Evolutionary conservation across 2,113 vertebrate genomes (phyloP).

Genomic region (Burhinus oedicnemus): DNA sequence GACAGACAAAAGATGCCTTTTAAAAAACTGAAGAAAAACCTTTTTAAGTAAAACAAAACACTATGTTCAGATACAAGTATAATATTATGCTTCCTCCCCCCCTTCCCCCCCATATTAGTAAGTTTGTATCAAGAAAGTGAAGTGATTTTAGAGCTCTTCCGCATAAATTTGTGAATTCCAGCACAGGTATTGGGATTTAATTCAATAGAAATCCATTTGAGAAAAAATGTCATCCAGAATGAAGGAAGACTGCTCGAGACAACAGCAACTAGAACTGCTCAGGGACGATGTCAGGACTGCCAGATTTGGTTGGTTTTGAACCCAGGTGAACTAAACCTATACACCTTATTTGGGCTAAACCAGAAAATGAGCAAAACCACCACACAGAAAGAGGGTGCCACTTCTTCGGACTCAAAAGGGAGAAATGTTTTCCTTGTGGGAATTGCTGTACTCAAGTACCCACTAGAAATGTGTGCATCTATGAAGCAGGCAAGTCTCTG

Average conservation of each 20-base stretch:
- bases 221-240: neutral
- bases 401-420: neutral
- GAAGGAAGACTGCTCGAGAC: neutral
- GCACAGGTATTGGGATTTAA: neutral
- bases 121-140: neutral
- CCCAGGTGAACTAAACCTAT: neutral
- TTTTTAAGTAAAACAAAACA: neutral
- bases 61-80: neutral
- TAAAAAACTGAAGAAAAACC: neutral
- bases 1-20: neutral
- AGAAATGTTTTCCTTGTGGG: neutral
- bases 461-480: neutral
- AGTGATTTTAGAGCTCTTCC: neutral
- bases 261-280: neutral
- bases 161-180: neutral
- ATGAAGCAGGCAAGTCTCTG: neutral
- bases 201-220: neutral
- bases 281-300: accelerated
- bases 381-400: neutral
- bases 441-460: neutral
- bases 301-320: neutral
- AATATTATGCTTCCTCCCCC: neutral
- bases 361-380: neutral
- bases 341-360: neutral
- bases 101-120: accelerated